These are phyloP conservation scores for Heterotilapia buettikoferi DNA, from an alignment of 2,113 vertebrate genomes.

Conservation along the genomic window DNA sequence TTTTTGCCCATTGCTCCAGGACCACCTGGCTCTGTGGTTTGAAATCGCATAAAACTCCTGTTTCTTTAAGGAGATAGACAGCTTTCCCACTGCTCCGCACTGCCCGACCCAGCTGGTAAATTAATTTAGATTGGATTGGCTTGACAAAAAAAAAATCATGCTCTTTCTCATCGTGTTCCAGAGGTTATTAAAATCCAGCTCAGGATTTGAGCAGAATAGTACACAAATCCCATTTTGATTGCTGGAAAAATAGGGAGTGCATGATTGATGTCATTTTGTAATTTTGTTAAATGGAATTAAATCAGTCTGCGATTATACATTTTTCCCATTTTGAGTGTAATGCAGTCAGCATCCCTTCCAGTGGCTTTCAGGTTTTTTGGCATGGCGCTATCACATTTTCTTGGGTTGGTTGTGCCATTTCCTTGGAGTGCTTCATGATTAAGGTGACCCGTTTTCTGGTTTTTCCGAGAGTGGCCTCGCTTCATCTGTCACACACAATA, in stretches of 20 bases:
- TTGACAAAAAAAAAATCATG: not conserved
- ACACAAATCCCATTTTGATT: constrained; percentile 39
- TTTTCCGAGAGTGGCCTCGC: not conserved
- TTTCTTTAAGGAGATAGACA: constrained; percentile 56
- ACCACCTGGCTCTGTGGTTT: constrained; percentile 68
- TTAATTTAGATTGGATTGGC: constrained; percentile 60
- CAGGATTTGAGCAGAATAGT: not conserved
- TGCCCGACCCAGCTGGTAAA: constrained; percentile 55
- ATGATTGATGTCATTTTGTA: constrained; percentile 34
- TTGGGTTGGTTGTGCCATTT: not conserved
- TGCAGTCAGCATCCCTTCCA: not conserved
- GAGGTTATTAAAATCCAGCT: constrained; percentile 14
- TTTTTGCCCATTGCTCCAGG: constrained; percentile 13
- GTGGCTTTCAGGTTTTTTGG: not conserved
- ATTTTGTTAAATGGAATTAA: constrained; percentile 36
- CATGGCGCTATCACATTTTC: not conserved
- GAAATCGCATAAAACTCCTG: constrained; percentile 30
- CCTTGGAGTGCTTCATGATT: not conserved
- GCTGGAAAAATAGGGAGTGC: constrained; percentile 27
- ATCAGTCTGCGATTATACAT: constrained; percentile 7
- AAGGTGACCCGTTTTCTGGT: not conserved
- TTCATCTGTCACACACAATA: not conserved
- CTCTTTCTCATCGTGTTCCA: constrained; percentile 37
- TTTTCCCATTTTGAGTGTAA: not conserved
- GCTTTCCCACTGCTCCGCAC: constrained; percentile 32